Conservation (phyloP, 2,888 invertebrate species). For the Listrodromus nycthemerus region DNA sequence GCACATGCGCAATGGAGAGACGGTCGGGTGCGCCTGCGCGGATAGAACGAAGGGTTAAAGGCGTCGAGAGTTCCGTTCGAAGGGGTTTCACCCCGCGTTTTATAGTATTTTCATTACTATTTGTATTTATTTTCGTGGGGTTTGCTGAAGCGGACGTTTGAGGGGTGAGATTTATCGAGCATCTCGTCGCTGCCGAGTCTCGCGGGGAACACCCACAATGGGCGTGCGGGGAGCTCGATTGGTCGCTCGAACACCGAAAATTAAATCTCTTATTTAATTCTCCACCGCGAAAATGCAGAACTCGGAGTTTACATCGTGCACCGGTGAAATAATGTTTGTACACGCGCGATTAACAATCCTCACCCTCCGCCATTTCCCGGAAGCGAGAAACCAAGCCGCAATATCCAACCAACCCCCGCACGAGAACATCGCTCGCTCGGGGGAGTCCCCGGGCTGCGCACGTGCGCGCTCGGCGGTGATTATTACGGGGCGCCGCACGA, state of each 20-base stretch:
- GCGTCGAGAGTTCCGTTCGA: constrained; percentile 14
- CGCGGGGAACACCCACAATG: constrained; percentile 50
- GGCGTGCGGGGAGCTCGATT: constrained; percentile 36
- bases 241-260: constrained; percentile 42
- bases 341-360: constrained; percentile 44
- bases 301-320: not conserved
- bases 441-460: constrained; percentile 49
- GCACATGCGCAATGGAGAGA: not conserved
- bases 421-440: constrained; percentile 55
- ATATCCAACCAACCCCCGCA: constrained; percentile 28
- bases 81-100: constrained; percentile 13
- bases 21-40: not conserved
- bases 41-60: constrained; percentile 2
- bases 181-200: constrained; percentile 16
- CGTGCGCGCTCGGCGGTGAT: constrained; percentile 64
- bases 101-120: constrained; percentile 58
- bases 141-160: constrained; percentile 13
- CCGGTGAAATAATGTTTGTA: constrained; percentile 44
- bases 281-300: not conserved
- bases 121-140: constrained; percentile 54
- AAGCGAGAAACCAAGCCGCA: constrained; percentile 35
- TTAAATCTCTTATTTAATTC: constrained; percentile 53
- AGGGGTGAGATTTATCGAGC: constrained; percentile 38
- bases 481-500: constrained; percentile 60
- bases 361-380: not conserved